phyloP scores from a whole-genome alignment of 2,113 vertebrate genomes.

The Scopus umbretta region DNA sequence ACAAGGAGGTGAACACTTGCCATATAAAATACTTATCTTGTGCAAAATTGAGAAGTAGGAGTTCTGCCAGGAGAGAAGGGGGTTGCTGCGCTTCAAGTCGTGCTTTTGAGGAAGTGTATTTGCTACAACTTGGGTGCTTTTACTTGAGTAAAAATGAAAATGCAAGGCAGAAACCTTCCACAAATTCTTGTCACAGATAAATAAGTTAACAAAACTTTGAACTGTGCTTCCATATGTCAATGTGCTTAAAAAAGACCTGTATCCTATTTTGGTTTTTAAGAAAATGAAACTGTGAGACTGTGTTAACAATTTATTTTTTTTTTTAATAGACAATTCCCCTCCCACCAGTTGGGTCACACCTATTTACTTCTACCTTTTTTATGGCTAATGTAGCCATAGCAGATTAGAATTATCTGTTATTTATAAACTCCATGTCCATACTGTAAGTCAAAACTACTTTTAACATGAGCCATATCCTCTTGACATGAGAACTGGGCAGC shows the following conservation, averaged over 20 bases:
- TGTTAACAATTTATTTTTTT: not conserved
- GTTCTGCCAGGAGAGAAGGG: not conserved
- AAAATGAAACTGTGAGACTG: not conserved
- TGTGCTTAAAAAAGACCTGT: not conserved
- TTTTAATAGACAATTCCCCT: not conserved
- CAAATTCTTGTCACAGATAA: not conserved
- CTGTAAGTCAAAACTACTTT: not conserved
- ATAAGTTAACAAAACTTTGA: not conserved
- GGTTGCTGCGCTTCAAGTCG: not conserved
- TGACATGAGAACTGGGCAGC: not conserved
- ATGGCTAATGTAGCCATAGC: not conserved
- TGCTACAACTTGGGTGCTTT: accelerated
- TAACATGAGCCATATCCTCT: not conserved
- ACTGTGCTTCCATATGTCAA: not conserved
- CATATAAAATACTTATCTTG: not conserved
- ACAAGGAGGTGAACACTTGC: not conserved
- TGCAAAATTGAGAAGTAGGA: not conserved
- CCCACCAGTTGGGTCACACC: not conserved
- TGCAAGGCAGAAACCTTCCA: accelerated
- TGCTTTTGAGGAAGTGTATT: not conserved
- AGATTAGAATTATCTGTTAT: not conserved
- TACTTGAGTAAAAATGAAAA: not conserved
- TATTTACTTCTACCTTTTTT: not conserved
- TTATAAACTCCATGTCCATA: not conserved
- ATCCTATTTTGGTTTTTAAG: not conserved